Conservation (phyloP, 2,888 invertebrate genomes). For the Drosophila merina region DNA sequence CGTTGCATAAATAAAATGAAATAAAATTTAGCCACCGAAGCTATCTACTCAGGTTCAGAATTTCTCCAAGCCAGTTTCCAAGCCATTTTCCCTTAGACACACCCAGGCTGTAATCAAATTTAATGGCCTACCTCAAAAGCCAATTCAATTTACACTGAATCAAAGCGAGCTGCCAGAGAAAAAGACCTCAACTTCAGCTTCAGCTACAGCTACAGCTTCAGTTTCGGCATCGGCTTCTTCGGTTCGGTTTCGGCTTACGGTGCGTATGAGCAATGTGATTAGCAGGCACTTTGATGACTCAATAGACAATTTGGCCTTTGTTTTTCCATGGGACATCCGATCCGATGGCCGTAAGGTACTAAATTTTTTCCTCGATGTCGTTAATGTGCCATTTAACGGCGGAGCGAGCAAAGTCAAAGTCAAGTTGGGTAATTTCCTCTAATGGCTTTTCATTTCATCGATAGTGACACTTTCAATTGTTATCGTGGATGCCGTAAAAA, state of each 20-base stretch:
- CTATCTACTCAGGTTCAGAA: conserved; percentile 1
- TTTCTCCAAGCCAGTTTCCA: conserved; percentile 1
- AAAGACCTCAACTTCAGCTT: background rate
- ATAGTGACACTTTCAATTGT: conserved; percentile 78
- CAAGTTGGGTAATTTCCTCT: conserved; percentile 75
- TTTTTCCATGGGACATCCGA: conserved; percentile 12
- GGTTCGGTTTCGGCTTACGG: conserved; percentile 21
- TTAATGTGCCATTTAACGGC: conserved; percentile 66
- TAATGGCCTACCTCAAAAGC: conserved; percentile 47
- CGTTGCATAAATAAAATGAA: conserved; percentile 32
- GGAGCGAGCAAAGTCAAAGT: conserved; percentile 49
- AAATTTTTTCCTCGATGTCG: conserved; percentile 20
- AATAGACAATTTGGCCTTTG: conserved; percentile 48
- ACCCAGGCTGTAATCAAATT: conserved; percentile 43
- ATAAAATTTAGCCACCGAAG: conserved; percentile 26
- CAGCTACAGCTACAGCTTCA: background rate
- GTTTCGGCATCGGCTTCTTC: background rate
- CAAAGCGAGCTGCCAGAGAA: conserved; percentile 32
- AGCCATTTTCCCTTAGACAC: conserved; percentile 31
- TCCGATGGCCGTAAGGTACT: conserved; percentile 6
- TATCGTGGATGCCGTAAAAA: conserved; percentile 73
- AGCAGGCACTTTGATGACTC: conserved; percentile 61
- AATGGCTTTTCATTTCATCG: conserved; percentile 78
- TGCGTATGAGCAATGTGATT: conserved; percentile 67
- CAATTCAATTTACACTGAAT: conserved; percentile 62